Evolutionary conservation across 1,140 invertebrate species (phyloP).

Genomic region (Aphelinus certus): DNA sequence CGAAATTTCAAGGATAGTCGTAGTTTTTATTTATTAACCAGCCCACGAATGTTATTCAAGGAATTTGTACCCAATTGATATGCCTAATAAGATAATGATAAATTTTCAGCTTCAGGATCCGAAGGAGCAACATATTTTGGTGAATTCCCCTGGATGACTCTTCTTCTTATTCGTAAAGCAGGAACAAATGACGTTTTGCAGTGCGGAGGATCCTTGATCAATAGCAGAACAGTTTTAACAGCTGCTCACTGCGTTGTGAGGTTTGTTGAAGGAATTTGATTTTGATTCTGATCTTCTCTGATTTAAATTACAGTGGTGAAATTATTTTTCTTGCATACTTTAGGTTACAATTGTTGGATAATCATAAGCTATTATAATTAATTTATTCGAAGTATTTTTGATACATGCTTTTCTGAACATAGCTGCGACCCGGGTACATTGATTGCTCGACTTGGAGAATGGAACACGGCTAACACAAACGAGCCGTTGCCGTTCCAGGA

Average conservation of each 20-base stretch:
- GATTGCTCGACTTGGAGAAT: slow-evolving; percentile 57
- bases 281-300: neutral
- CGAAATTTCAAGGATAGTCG: too few species aligned
- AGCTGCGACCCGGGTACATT: slow-evolving; percentile 50
- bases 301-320: neutral
- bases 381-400: neutral
- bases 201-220: slow-evolving; percentile 68
- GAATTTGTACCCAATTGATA: too few species aligned
- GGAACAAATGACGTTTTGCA: slow-evolving; percentile 50
- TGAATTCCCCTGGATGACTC: slow-evolving; percentile 72
- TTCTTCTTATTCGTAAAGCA: slow-evolving; percentile 51
- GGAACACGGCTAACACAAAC: slow-evolving; percentile 65
- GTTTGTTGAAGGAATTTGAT: slow-evolving; percentile 40
- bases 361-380: neutral
- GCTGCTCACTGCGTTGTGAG: slow-evolving; percentile 67
- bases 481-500: slow-evolving; percentile 71
- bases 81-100: too few species aligned
- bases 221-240: slow-evolving; percentile 64
- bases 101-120: neutral
- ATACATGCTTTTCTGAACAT: neutral
- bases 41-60: too few species aligned
- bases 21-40: too few species aligned
- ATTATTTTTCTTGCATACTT: neutral
- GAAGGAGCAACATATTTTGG: slow-evolving; percentile 61
- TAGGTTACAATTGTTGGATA: too few species aligned